Evolutionary conservation across 2,113 vertebrate species (phyloP).

Genomic region (Oreochromis niloticus): DNA sequence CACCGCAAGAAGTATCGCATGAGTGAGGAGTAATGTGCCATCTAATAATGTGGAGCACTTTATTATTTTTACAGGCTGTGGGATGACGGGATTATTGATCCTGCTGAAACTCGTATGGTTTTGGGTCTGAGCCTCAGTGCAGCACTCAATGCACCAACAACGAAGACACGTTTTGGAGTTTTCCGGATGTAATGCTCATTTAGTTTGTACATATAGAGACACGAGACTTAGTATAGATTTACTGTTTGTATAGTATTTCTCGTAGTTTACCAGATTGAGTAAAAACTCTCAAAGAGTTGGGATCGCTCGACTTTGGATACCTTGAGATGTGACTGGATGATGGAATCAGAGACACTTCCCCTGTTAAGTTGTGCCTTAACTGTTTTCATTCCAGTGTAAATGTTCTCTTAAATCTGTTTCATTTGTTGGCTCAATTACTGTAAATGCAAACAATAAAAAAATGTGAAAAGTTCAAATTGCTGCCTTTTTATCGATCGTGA

Average conservation of each 20-base stretch:
- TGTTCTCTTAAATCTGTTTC: not conserved
- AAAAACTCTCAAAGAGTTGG: not conserved
- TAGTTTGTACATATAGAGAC: not conserved
- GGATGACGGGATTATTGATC: conserved; percentile 98
- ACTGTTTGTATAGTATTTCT: not conserved
- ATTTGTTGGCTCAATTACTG: not conserved
- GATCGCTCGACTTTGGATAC: not conserved
- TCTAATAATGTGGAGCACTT: not conserved
- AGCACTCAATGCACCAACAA: conserved; percentile 83
- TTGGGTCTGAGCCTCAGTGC: conserved; percentile 91
- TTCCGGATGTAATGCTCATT: conserved; percentile 82
- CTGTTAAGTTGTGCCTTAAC: conserved; percentile 47
- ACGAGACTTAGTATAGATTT: not conserved
- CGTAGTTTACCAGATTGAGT: not conserved
- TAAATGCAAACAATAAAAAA: conserved; percentile 10
- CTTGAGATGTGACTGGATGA: not conserved
- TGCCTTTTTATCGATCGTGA: not conserved
- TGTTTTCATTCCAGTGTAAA: conserved; percentile 18
- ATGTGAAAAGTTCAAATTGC: not conserved
- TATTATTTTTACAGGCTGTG: conserved; percentile 78
- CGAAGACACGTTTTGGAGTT: conserved; percentile 89
- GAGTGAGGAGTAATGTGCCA: not conserved
- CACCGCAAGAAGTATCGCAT: not conserved
- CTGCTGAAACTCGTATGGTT: conserved; percentile 90
- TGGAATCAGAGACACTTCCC: conserved; percentile 6